These are phyloP conservation scores for Drosophila mulleri DNA, from an alignment of 2,888 invertebrate species.

Conservation along the genomic window DNA sequence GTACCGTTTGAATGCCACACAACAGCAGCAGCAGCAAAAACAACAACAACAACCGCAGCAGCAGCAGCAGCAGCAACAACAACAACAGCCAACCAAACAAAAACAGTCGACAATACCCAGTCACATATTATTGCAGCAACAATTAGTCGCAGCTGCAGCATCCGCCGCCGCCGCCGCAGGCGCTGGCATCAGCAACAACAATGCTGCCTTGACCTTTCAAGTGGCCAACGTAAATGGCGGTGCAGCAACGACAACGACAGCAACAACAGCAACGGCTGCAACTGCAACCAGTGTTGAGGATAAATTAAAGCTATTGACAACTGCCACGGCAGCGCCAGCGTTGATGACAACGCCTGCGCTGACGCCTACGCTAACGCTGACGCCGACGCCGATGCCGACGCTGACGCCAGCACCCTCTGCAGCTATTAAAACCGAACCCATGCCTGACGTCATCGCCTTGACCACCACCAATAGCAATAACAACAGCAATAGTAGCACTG, in stretches of 20 bases:
- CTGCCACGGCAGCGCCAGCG: slow-evolving; percentile 48
- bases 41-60: slow-evolving; percentile 59
- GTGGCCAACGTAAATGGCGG: slow-evolving; percentile 59
- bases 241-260: slow-evolving; percentile 23
- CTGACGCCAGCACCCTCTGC: slow-evolving; percentile 69
- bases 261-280: slow-evolving; percentile 2
- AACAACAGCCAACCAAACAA: slow-evolving; percentile 54
- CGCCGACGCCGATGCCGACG: slow-evolving; percentile 60
- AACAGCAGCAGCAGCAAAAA: slow-evolving; percentile 74
- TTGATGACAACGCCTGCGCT: slow-evolving; percentile 31
- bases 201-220: slow-evolving; percentile 58
- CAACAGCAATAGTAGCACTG: slow-evolving; percentile 28
- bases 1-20: slow-evolving; percentile 84
- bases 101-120: slow-evolving; percentile 61
- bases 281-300: slow-evolving; percentile 60
- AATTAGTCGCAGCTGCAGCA: slow-evolving; percentile 63
- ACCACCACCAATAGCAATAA: slow-evolving; percentile 49
- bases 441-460: slow-evolving; percentile 81
- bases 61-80: slow-evolving; percentile 28
- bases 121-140: slow-evolving; percentile 81
- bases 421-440: slow-evolving; percentile 84
- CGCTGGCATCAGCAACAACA: slow-evolving; percentile 47
- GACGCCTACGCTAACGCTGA: slow-evolving; percentile 45
- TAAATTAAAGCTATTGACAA: slow-evolving; percentile 82
- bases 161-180: slow-evolving; percentile 34